Base-by-base conservation (phyloP, 2,797 vertebrate species). In the Pristis pectinata region DNA sequence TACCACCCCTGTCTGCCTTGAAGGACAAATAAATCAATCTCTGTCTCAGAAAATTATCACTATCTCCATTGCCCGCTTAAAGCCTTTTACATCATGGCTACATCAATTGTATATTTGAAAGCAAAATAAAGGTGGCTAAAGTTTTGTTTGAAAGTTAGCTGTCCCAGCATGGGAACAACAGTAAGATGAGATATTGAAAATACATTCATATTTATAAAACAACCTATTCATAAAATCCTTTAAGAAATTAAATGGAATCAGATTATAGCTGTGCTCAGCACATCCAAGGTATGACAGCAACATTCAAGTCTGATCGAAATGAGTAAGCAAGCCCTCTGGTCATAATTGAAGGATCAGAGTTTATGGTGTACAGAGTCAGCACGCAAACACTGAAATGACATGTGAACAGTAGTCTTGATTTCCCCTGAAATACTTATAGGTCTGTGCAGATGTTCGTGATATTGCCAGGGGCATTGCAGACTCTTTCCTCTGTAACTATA, bases 391-490 rank as follows among this genome's bases (percentile, higher is more conserved):
- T 53, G 30, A 94, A 30, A 53, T 49, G 24, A 34, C 92, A 74
- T 94, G 44, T 94, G 92, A 94, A 76, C 44, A 94, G 70, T 74
- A 53, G 49, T 7, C 70, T 76, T 30, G 44, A 94, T 72, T 70
- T 74, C 70, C 24, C 3, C 92, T 53, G 64, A 74, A 93, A 49
- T 93, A 67, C 67, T 59, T 70, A 70, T 44, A 41, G 22, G 67
- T 72, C 67, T 30, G 67, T 49, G 13, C 92, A 93, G 91, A 64
- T 93, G n/a, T 53, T 44, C 41, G 44, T 30, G 70, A 34, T 76
- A 27, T 19, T 76, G 67, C 92, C 64, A 49, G 70, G 67, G 92
- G 92, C 92, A 94, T 56, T 74, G 44, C 37, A 49, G 44, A 34
- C 49, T 56, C 70, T 76, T 94, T 72, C 49, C 49, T 94, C 70